Evolutionary conservation across 2,113 vertebrate genomes (phyloP).

Genomic region (Parotia lawesii): DNA sequence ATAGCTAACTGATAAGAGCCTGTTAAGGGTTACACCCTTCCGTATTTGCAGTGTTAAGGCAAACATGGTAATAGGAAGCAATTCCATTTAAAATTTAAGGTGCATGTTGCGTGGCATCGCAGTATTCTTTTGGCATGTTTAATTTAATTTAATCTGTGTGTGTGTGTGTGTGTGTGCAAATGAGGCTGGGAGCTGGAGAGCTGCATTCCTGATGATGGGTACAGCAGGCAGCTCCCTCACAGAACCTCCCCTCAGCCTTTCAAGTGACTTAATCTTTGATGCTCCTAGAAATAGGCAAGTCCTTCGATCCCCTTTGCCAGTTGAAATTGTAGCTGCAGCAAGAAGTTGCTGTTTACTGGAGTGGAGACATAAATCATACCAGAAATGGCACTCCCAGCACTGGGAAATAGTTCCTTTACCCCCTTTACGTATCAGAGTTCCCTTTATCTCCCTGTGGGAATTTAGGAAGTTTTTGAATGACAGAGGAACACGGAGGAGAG

Average conservation of each 20-base stretch:
- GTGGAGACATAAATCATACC: neutral
- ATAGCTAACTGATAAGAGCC: slow-evolving; percentile 42
- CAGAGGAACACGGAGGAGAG: fast-evolving
- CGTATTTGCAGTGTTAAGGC: slow-evolving; percentile 14
- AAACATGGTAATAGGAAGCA: slow-evolving; percentile 33
- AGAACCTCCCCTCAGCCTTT: neutral
- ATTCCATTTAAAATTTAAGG: neutral
- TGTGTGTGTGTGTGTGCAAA: neutral
- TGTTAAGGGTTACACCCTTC: slow-evolving; percentile 47
- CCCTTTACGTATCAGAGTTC: neutral
- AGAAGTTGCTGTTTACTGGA: neutral
- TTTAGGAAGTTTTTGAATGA: neutral
- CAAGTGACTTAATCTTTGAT: fast-evolving
- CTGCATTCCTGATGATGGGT: neutral
- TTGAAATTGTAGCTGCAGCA: neutral
- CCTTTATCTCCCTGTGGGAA: neutral
- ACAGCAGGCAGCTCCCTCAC: neutral
- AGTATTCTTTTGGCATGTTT: neutral
- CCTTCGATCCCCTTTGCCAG: neutral
- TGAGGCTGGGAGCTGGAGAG: neutral
- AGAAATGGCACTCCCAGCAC: neutral
- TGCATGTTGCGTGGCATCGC: neutral
- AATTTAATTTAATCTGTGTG: neutral
- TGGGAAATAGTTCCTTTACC: neutral
- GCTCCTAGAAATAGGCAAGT: neutral